A percentile compares a stretch with the other conserved stretches of the same genome.
phyloP scores from a whole-genome alignment of 2,113 vertebrate genomes.

The Eonycteris spelaea region DNA sequence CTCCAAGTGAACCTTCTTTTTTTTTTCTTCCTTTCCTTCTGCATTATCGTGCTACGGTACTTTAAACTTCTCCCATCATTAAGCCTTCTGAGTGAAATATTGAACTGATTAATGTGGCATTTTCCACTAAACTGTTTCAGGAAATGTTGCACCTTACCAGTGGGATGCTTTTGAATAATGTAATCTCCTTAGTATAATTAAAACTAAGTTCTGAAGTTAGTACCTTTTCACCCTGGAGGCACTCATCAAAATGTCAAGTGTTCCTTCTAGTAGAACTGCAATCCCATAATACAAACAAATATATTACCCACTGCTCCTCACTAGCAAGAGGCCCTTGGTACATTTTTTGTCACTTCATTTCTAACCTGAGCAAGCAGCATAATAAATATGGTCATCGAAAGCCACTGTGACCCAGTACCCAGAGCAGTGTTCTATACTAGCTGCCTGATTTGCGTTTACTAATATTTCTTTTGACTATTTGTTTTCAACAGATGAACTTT shows the following conservation, averaged over 20 bases:
- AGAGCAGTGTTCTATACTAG: background rate
- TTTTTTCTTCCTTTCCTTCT: background rate
- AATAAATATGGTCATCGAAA: constrained; percentile 51
- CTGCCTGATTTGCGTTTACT: constrained; percentile 34
- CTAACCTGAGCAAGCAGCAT: constrained; percentile 59
- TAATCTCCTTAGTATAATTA: constrained; percentile 83
- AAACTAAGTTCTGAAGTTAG: constrained; percentile 82
- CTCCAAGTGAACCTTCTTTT: background rate
- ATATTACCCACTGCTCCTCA: constrained; percentile 71
- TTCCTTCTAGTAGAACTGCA: constrained; percentile 77
- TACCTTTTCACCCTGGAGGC: constrained; percentile 78
- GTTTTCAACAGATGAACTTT: constrained; percentile 43
- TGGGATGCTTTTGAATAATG: constrained; percentile 82
- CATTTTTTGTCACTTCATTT: constrained; percentile 67
- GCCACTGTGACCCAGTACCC: background rate
- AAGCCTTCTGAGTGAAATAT: constrained; percentile 77
- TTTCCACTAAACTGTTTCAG: constrained; percentile 82
- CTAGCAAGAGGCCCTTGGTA: constrained; percentile 60
- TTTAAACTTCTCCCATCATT: constrained; percentile 77
- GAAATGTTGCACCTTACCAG: constrained; percentile 80
- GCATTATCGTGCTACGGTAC: constrained; percentile 45
- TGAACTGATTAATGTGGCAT: constrained; percentile 83
- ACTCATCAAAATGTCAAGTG: constrained; percentile 84
- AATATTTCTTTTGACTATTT: constrained; percentile 31
- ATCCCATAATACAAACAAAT: constrained; percentile 80